Conservation (phyloP, 1,140 invertebrate species). For the Temnothorax longispinosus region DNA sequence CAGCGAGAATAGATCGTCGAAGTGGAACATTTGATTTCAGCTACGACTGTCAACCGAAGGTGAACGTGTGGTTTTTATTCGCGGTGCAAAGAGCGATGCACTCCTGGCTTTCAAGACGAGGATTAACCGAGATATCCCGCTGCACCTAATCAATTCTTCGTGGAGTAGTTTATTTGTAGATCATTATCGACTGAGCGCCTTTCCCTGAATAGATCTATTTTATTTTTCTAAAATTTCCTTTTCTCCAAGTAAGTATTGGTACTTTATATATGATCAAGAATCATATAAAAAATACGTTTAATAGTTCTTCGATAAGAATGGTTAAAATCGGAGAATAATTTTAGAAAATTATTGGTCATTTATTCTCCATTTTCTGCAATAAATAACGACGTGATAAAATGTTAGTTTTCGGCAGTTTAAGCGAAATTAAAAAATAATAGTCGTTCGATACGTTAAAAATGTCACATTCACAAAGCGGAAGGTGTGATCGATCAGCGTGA, state of each 20-base stretch:
- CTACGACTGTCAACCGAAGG: constrained; percentile 6
- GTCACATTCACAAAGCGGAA: constrained; percentile 11
- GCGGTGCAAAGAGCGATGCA: not conserved
- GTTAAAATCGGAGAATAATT: not conserved
- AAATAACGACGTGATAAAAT: not conserved
- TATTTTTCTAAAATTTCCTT: not conserved
- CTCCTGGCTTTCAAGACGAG: not conserved
- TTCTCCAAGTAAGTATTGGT: not conserved
- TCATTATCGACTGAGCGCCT: not conserved
- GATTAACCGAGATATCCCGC: not conserved
- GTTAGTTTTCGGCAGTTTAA: not conserved
- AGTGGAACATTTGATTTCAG: constrained; percentile 56
- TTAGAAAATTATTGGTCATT: not conserved
- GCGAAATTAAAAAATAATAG: constrained; percentile 22
- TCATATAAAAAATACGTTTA: not conserved
- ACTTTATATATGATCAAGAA: not conserved
- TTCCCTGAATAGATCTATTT: not conserved
- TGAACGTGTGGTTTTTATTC: constrained; percentile 24
- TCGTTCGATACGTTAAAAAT: constrained; percentile 35
- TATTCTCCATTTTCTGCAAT: not conserved
- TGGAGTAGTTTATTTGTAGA: not conserved
- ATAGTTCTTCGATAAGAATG: not conserved
- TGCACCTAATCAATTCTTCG: not conserved
- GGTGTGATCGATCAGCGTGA: constrained; percentile 41
- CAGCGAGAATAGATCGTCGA: constrained; percentile 52